Evolutionary conservation across 2,797 vertebrate genomes (phyloP).

Genomic region (Iguana delicatissima): DNA sequence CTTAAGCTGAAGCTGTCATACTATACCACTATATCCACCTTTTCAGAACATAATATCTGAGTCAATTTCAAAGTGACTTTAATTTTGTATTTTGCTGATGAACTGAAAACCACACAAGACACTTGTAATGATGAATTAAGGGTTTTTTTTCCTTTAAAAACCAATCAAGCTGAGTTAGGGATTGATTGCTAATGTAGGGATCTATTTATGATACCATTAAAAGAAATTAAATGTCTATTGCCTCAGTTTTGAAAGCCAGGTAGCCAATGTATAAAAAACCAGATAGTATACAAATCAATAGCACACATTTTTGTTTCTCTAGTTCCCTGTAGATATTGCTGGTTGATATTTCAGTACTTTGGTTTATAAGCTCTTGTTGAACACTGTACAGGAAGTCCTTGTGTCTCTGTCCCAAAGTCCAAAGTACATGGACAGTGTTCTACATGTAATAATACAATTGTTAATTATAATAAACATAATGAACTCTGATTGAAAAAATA

Average conservation of each 20-base stretch:
- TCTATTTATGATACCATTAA: conserved; percentile 62
- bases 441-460: neutral
- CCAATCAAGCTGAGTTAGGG: conserved; percentile 48
- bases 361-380: neutral
- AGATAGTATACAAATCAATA: neutral
- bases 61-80: conserved; percentile 53
- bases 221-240: conserved; percentile 50
- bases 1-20: conserved; percentile 35
- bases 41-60: conserved; percentile 36
- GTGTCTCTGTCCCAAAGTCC: neutral
- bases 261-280: conserved; percentile 11
- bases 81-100: conserved; percentile 57
- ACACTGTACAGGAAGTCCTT: neutral
- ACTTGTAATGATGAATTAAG: conserved; percentile 35
- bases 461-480: neutral
- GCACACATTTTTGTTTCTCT: neutral
- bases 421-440: neutral
- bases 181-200: conserved; percentile 27
- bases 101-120: conserved; percentile 50
- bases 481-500: neutral
- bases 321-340: neutral
- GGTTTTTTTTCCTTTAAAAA: conserved; percentile 34
- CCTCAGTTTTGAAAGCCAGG: conserved; percentile 54
- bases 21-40: conserved; percentile 31
- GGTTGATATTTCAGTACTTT: neutral